A percentile compares a stretch with the other conserved stretches of the same genome.
These are phyloP conservation scores for Pseudorhombus dupliciocellatus DNA, from an alignment of 2,113 vertebrate species.

Conservation along the genomic window DNA sequence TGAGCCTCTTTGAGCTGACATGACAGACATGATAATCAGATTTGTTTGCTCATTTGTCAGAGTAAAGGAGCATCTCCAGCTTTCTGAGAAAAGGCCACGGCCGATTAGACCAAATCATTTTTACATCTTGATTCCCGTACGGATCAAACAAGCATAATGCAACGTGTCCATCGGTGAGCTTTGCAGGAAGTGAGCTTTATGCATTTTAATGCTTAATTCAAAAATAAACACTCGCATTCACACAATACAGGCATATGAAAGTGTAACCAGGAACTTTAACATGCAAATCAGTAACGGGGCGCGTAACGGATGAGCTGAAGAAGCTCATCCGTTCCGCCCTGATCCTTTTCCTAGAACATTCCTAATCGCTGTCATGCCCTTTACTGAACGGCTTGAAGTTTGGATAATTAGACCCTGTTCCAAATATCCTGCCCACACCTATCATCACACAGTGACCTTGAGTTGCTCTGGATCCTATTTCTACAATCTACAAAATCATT, in stretches of 20 bases:
- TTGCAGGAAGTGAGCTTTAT: background rate
- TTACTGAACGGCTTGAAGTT: too few relatives aligned
- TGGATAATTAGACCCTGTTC: too few relatives aligned
- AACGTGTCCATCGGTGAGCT: background rate
- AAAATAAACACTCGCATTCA: background rate
- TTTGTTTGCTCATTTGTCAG: background rate
- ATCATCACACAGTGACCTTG: too few relatives aligned
- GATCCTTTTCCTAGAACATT: background rate
- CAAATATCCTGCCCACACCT: too few relatives aligned
- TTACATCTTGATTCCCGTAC: background rate
- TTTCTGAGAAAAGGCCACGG: background rate
- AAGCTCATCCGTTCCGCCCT: background rate
- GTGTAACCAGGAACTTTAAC: background rate
- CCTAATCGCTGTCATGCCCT: too few relatives aligned
- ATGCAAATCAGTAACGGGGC: background rate
- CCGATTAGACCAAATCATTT: background rate
- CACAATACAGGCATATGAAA: background rate
- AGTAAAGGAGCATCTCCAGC: background rate
- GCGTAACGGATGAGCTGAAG: background rate
- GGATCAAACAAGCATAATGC: background rate
- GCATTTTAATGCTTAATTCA: background rate
- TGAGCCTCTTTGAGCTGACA: background rate
- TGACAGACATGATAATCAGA: conserved; percentile 5
- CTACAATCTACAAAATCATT: too few relatives aligned
- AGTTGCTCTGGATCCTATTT: too few relatives aligned